These are phyloP conservation scores for Frankliniella intonsa DNA, from an alignment of 2,888 invertebrate species.

Conservation along the genomic window DNA sequence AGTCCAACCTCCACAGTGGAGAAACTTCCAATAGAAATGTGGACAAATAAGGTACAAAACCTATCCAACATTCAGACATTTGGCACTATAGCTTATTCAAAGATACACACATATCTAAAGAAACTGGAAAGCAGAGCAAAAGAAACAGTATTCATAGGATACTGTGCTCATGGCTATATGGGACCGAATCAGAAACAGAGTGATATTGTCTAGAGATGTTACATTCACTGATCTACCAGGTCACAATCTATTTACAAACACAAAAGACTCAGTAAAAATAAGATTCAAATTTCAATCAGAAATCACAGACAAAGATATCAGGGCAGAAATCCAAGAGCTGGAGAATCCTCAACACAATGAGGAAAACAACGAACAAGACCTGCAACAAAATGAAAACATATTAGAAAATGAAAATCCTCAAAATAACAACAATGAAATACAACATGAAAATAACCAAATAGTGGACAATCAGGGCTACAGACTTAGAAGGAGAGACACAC, in stretches of 20 bases:
- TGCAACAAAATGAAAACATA: neutral
- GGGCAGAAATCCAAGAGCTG: neutral
- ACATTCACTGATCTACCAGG: slow-evolving; percentile 8
- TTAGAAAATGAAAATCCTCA: neutral
- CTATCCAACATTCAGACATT: slow-evolving; percentile 40
- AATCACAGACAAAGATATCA: neutral
- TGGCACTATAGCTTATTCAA: slow-evolving; percentile 37
- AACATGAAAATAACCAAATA: neutral
- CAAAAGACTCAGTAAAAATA: neutral
- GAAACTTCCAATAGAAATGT: slow-evolving; percentile 38
- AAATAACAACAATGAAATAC: neutral
- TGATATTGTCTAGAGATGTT: neutral
- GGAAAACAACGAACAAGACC: neutral
- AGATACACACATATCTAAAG: neutral
- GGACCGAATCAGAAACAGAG: neutral
- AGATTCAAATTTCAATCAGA: neutral
- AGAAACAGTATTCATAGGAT: neutral
- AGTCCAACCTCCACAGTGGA: slow-evolving; percentile 13
- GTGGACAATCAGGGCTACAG: neutral
- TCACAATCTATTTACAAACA: neutral
- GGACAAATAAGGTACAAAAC: slow-evolving; percentile 38
- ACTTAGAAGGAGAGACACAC: neutral
- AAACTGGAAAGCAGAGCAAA: neutral
- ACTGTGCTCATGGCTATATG: neutral
- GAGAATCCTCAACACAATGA: neutral